A percentile compares a stretch with the other conserved stretches of the same genome.
phyloP scores from a whole-genome alignment of 2,888 invertebrate species.

The Phanerotoma sp. region DNA sequence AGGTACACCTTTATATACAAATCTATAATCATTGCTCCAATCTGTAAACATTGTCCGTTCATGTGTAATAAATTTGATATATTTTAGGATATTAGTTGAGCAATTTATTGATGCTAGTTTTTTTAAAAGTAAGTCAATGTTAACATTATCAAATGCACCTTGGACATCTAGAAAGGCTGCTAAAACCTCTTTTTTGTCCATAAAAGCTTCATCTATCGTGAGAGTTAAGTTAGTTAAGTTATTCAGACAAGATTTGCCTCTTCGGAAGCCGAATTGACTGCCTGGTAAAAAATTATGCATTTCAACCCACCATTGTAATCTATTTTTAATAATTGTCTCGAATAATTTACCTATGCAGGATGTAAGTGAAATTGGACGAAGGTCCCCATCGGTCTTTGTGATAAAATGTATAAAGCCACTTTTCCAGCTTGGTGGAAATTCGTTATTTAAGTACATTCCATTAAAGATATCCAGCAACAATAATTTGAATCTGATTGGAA shows the following conservation, averaged over 20 bases:
- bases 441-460: no score
- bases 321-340: constrained; percentile 31
- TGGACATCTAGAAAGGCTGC: constrained; percentile 31
- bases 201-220: constrained; percentile 18
- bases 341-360: constrained; percentile 33
- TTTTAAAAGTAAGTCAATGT: constrained; percentile 21
- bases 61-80: neutral
- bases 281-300: constrained; percentile 13
- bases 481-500: no score
- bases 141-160: constrained; percentile 33
- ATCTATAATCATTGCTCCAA: neutral
- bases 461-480: no score
- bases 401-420: constrained; percentile 30
- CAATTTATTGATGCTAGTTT: constrained; percentile 9
- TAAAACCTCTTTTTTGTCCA: constrained; percentile 7
- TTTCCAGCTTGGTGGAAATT: no score
- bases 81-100: neutral
- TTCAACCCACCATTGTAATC: constrained; percentile 31
- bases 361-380: constrained; percentile 28
- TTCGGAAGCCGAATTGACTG: constrained; percentile 30
- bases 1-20: constrained; percentile 24
- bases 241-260: constrained; percentile 25
- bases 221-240: constrained; percentile 25
- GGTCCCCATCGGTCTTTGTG: constrained; percentile 22
- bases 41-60: neutral